A percentile compares a stretch with the other conserved stretches of the same genome.
Evolutionary conservation across 2,888 invertebrate species (phyloP).

Genomic region (Bombylius major): DNA sequence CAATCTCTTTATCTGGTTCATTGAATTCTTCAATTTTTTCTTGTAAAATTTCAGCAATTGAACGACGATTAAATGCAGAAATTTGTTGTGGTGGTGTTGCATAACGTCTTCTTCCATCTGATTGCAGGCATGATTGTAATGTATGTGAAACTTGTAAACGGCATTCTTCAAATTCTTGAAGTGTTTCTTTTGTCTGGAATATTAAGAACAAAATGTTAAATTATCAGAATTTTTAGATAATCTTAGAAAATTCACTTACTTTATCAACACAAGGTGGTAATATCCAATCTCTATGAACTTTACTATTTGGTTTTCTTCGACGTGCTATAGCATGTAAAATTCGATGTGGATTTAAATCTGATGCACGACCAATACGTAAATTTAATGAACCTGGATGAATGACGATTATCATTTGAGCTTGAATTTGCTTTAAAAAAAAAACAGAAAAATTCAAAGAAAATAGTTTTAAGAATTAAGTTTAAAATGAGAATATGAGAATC

Average conservation of each 20-base stretch:
- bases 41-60: conserved; percentile 52
- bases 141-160: conserved; percentile 72
- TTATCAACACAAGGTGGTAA: conserved; percentile 51
- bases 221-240: neutral
- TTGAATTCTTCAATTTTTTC: conserved; percentile 49
- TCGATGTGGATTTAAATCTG: conserved; percentile 74
- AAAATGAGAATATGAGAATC: too few relatives aligned
- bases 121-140: conserved; percentile 73
- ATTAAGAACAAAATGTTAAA: neutral
- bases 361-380: conserved; percentile 79
- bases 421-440: conserved; percentile 45
- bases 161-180: conserved; percentile 72
- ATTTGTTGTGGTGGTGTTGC: conserved; percentile 85
- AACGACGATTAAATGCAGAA: conserved; percentile 72
- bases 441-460: too few relatives aligned
- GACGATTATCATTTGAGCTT: conserved; percentile 74
- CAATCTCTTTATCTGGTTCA: conserved; percentile 48
- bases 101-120: conserved; percentile 63
- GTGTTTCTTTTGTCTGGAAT: conserved; percentile 47
- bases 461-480: too few relatives aligned
- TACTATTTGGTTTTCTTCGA: conserved; percentile 32
- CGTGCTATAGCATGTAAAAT: conserved; percentile 52
- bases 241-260: conserved; percentile 21
- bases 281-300: conserved; percentile 48
- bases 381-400: conserved; percentile 89